Base-by-base conservation (phyloP, 2,797 vertebrate genomes). In the Acropternis orthonyx region DNA sequence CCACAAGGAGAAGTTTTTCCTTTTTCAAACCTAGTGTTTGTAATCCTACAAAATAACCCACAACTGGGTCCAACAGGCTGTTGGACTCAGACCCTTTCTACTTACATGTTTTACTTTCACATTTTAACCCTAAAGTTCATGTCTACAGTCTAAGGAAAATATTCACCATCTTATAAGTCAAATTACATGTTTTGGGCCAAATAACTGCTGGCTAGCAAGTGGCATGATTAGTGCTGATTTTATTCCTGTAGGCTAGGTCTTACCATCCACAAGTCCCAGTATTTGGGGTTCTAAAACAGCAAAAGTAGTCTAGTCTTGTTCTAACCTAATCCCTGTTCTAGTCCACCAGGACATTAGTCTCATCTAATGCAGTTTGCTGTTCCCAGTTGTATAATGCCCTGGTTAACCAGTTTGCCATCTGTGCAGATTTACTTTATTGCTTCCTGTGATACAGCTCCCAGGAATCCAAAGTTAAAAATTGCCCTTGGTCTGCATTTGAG, bases 331-430 rank as follows among this genome's bases (percentile, higher is more conserved):
- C 66, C 73, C 39, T 78, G 32, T 58, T 69, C 46, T 62, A 61
- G 51, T 65, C 52, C 41, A 62, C 16, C 43, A 39, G 68, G 24
- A 82, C 4, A 3, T 75, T 26, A 81, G 52, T 37, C 49, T 58
- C 78, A 39, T 49, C 37, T 52, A 74, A 58, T 10, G 65, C 56
- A 79, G 67, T 54, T 49, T 87, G 80, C 71, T 88, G 56, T 67
- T 83, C 80, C 61, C 62, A 81, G 22, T 22, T 75, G 28, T 68
- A 37, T 44, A 48, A 91, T 22, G 41, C 27, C 52, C 62, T 59
- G 46, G 82, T 91, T 94, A 93, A 89, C 61, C 76, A 78, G 46
- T 92, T 81, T 86, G 73, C 95, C 55, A 58, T 92, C 89, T 91
- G 84, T 81, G 85, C 91, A 92, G 46, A 89, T 81, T 81, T 85